These are phyloP conservation scores for Cydia amplana DNA, from an alignment of 1,140 invertebrate species.

Conservation along the genomic window DNA sequence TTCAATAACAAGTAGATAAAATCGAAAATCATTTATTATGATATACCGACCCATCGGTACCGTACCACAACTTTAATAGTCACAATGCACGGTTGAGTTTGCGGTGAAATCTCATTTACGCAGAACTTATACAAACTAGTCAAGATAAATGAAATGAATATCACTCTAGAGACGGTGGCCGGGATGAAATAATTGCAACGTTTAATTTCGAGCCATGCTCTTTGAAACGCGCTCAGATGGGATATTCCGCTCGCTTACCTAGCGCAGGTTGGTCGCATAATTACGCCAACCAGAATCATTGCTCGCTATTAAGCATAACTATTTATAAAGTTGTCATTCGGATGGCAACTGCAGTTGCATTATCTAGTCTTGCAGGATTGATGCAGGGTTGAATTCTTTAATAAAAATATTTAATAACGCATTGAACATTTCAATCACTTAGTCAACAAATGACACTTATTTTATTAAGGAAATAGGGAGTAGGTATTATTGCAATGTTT, in stretches of 20 bases:
- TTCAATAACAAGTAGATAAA: no score
- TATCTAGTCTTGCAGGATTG: no score
- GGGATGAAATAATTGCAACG: constrained; percentile 40
- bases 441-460: no score
- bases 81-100: not conserved
- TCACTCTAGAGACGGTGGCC: constrained; percentile 38
- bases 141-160: constrained; percentile 48
- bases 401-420: no score
- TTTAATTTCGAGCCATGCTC: constrained; percentile 37
- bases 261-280: not conserved
- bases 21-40: no score
- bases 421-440: no score
- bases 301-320: no score
- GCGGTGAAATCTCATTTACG: constrained; percentile 28
- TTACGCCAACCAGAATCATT: not conserved
- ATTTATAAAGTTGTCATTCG: no score
- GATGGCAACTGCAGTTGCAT: no score
- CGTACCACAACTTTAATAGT: not conserved
- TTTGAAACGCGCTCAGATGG: constrained; percentile 16
- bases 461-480: no score
- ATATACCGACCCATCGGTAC: not conserved
- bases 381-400: no score
- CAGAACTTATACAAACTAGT: constrained; percentile 35
- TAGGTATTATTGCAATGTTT: no score
- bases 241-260: not conserved